Conservation (phyloP, 2,797 vertebrate genomes). For the Phoebastria nigripes region DNA sequence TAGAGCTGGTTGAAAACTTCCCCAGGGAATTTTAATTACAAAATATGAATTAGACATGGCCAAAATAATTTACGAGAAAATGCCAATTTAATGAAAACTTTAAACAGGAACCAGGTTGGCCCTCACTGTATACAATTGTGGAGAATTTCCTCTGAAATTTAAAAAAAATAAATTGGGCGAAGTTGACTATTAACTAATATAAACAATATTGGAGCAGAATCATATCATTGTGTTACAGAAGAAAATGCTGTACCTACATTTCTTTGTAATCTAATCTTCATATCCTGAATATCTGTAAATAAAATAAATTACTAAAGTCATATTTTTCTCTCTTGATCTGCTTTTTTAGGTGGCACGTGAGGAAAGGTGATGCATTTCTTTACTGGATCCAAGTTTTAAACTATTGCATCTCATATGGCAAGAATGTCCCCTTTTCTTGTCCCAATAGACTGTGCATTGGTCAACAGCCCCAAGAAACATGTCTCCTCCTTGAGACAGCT, state of each 20-base stretch:
- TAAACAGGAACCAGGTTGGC: neutral
- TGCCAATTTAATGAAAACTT: neutral
- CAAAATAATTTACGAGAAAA: neutral
- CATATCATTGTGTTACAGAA: neutral
- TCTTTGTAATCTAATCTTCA: neutral
- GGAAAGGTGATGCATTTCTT: neutral
- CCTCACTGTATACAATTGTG: neutral
- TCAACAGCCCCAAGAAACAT: neutral
- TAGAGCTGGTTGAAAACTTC: neutral
- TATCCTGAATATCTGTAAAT: neutral
- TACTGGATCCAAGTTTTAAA: neutral
- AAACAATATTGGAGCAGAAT: neutral
- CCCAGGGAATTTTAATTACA: neutral
- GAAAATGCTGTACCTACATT: neutral
- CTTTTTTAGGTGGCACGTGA: neutral
- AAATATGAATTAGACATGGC: neutral
- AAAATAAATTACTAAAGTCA: neutral
- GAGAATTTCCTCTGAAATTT: neutral
- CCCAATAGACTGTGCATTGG: neutral
- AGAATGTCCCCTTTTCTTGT: neutral
- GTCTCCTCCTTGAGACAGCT: neutral
- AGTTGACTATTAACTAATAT: neutral
- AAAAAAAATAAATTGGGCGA: neutral
- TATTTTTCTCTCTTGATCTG: neutral
- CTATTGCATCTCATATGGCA: neutral